Percentiles rank a stretch among this genome's conserved stretches.
Evolutionary conservation across 2,797 vertebrate species (phyloP).

Genomic region (Percopsis omiscomaycus): DNA sequence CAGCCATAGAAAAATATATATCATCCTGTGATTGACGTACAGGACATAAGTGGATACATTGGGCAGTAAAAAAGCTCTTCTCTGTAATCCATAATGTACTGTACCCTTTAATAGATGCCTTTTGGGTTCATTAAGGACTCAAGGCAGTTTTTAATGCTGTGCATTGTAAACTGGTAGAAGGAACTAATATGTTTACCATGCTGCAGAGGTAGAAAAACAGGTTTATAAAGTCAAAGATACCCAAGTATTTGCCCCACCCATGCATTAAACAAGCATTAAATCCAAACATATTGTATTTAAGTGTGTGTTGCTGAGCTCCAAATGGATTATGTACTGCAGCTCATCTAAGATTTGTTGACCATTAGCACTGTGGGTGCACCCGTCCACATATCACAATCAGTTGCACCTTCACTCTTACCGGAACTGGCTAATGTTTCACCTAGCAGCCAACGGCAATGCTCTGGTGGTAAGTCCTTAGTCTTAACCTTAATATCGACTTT

Average conservation of each 20-base stretch:
- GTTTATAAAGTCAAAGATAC: slow-evolving; percentile 1
- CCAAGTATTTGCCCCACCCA: background rate
- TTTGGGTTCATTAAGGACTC: background rate
- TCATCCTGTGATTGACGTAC: background rate
- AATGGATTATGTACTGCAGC: slow-evolving; percentile 5
- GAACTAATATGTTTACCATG: too few species aligned
- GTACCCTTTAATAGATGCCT: too few species aligned
- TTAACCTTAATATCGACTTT: too few species aligned
- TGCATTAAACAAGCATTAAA: slow-evolving; percentile 13
- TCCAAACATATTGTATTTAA: slow-evolving; percentile 22
- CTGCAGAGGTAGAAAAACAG: background rate
- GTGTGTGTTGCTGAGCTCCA: background rate
- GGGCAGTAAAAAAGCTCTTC: slow-evolving; percentile 35
- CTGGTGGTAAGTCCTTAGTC: too few species aligned
- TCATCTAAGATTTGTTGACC: slow-evolving; percentile 19
- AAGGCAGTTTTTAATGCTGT: background rate
- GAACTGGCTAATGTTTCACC: too few species aligned
- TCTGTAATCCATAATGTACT: slow-evolving; percentile 28
- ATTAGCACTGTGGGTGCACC: slow-evolving; percentile 14
- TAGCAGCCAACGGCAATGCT: too few species aligned
- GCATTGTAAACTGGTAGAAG: too few species aligned
- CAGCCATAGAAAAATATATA: slow-evolving; percentile 35
- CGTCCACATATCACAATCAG: background rate
- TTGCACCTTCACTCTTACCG: background rate
- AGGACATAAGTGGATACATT: slow-evolving; percentile 24